Percentiles rank a stretch among this genome's conserved stretches.
These are phyloP conservation scores for Mormyrus hasselquistii DNA, from an alignment of 2,797 vertebrate species.

Conservation along the genomic window DNA sequence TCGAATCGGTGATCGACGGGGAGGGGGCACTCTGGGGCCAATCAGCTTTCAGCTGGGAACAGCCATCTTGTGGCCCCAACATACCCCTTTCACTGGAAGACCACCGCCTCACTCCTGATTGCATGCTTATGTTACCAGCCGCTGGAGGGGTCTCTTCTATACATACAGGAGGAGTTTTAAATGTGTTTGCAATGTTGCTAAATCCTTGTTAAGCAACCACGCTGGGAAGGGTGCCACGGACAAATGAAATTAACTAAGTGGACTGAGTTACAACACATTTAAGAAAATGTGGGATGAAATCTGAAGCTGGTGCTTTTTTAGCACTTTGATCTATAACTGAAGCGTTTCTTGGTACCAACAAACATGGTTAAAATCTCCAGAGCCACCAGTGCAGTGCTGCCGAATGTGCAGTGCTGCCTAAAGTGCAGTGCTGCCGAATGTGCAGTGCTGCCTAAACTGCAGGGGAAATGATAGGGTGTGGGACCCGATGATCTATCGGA, in stretches of 20 bases:
- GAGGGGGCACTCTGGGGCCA: neutral
- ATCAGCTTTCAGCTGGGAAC: neutral
- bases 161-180: neutral
- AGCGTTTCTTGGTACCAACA: neutral
- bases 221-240: neutral
- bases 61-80: neutral
- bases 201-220: neutral
- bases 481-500: neutral
- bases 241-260: neutral
- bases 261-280: neutral
- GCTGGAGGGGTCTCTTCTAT: neutral
- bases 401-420: neutral
- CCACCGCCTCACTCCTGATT: neutral
- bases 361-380: neutral
- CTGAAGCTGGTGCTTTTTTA: neutral
- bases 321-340: neutral
- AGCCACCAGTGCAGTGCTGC: neutral
- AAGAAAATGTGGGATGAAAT: neutral
- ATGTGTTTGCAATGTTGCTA: neutral
- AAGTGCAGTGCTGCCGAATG: neutral
- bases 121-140: neutral
- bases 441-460: neutral
- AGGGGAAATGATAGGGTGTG: constrained; percentile 3
- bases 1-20: neutral
- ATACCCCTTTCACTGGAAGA: neutral